Conservation (phyloP, 2,113 vertebrate genomes). For the Pantherophis guttatus region DNA sequence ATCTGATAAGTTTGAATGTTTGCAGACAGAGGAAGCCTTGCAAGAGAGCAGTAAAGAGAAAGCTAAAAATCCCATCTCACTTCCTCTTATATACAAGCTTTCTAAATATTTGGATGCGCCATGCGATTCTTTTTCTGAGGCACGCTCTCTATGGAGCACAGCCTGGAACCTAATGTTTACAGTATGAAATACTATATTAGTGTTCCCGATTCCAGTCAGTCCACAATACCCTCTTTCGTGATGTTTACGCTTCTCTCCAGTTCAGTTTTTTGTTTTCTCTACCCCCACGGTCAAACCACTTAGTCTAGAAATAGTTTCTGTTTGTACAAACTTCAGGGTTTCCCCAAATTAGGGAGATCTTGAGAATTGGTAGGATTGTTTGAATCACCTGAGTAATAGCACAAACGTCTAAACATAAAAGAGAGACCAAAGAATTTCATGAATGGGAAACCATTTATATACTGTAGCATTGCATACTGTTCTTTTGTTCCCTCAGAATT, state of each 20-base stretch:
- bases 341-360: background rate
- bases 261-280: background rate
- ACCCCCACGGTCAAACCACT: background rate
- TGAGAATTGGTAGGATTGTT: background rate
- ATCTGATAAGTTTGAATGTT: background rate
- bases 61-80: background rate
- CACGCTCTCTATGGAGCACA: background rate
- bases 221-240: background rate
- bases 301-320: background rate
- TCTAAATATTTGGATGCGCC: background rate
- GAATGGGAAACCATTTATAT: background rate
- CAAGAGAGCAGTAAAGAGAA: background rate
- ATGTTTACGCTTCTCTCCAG: background rate
- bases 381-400: background rate
- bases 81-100: background rate
- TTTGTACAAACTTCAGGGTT: background rate
- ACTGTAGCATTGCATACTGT: background rate
- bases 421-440: background rate
- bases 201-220: background rate
- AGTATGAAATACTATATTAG: background rate
- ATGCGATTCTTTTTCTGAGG: background rate
- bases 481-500: background rate
- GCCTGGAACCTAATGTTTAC: background rate
- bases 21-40: background rate
- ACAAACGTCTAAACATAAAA: background rate